Evolutionary conservation across 2,888 invertebrate genomes (phyloP), one percentile per base, ranked within the genome.

Genomic region (Sisyra nigra): DNA sequence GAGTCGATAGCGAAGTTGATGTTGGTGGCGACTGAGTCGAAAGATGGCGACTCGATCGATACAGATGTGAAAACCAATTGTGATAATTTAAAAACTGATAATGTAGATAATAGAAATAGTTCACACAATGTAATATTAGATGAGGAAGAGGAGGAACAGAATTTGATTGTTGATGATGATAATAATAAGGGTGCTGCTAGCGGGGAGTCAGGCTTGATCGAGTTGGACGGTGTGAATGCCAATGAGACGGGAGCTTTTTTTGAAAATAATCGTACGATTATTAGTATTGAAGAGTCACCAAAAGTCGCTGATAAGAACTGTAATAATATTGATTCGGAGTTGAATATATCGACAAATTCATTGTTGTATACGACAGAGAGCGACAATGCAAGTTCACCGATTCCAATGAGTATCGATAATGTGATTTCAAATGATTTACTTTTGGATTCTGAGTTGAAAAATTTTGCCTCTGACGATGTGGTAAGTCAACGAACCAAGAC

Each of bases 361-460:
- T 50, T 63, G 39, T 30, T 43, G 17, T 43, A 43, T 32, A 43
- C 43, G 7, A 43, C 43, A 2, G 62, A 61, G 49, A 63, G 64
- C 1, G 63, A 65, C 44, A 63, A 65, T 50, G 52, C 65, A 39
- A 64, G 63, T 13, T 66, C 66, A 13, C 65, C 66, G 4, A 66
- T 66, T 63, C 66, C 65, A 51, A 64, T 65, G 3, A 66, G 65
- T 50, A 63, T 65, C 3, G 66, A 66, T 48, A 51, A 50, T 43
- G 57, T 63, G 46, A 62, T 63, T 48, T 63, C 62, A 29, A 60
- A 61, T 1, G 63, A 64, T 47, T 48, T 58, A 10, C 57, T 62
- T 42, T 63, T 62, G 3, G 63, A 62, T 51, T 64, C 63, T 1
- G 63, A 63, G 46, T 64, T 63, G n/a, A n/a, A n/a, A n/a, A n/a